Evolutionary conservation across 2,888 invertebrate species (phyloP), one percentile per base, ranked within the genome.

Genomic region (Ditula angustiorana): DNA sequence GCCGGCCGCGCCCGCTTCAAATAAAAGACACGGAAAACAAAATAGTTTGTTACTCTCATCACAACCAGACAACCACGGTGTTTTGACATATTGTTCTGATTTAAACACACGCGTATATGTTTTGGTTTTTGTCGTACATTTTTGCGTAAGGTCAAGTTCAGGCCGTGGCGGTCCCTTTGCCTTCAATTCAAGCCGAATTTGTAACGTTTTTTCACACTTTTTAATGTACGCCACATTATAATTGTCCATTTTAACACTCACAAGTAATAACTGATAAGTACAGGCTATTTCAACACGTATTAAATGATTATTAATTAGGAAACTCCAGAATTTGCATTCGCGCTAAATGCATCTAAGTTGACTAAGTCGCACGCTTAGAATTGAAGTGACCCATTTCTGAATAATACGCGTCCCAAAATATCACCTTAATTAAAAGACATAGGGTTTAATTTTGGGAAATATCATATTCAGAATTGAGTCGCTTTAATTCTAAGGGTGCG

Each of bases 1-100:
- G 30, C 21, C n/a, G 30, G 4, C 50, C 5, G 30, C 50, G 50
- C 50, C 50, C 4, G 50, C 30, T 30, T 4, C 30, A 50, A 50
- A 50, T 2, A 50, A 8, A 50, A 50, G 33, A 33, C 33, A 33
- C 33, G 33, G 33, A 33, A 33, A 33, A 33, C 33, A 33, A 10
- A 33, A 33, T 2, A 33, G 11, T 30, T 30, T 30, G 11, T 30
- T 10, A 30, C 30, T 30, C 30, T 30, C 30, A 30, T 30, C 8
- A 11, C 30, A 30, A 30, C 30, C 30, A 30, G 10, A 30, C 30
- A 30, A 30, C 30, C 30, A 30, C 30, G 30, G 30, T 30, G 30
- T 30, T 30, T 30, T 30, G 10, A 30, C 30, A 30, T 30, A 30
- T 30, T 30, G 30, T 30, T 30, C 30, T 7, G 30, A 30, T 30